Evolutionary conservation across 2,888 invertebrate species (phyloP), one percentile per base, ranked within the genome.

Genomic region (Rhopalosiphum nymphaeae): DNA sequence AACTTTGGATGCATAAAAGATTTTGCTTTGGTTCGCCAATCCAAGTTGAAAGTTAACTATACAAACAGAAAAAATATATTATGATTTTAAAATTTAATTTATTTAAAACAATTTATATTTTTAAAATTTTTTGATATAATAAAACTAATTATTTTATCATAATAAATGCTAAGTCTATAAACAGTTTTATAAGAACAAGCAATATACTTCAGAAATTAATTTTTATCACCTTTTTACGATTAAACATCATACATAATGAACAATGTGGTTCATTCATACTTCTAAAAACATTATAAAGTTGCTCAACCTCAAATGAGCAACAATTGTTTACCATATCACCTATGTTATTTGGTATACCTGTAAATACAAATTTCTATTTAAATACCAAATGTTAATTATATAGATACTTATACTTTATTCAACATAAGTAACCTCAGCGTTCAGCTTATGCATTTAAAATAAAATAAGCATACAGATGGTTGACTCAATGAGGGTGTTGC

Each of bases 261-360:
- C 97, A 97, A 95, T 97, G 96, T 0, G 97, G 97, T n/a, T 96
- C 96, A 91, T 96, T 95, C 85, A 96, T 95, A 94, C 96, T 96
- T 96, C 96, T 96, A 94, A 96, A 96, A 92, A 96, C 95, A 95
- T 97, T 97, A 95, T 96, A 97, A 0, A 96, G 95, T 95, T 96
- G 95, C 94, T 97, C 96, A 3, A 96, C 95, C 11, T 96, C 95
- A 93, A 96, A 96, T 95, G 61, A 90, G 25, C 78, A 86, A n/a
- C 88, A 42, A 56, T 94, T 95, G 78, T 95, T 87, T 86, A 7
- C 84, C 94, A 26, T 95, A 78, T 56, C 95, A 29, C 86, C 42
- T 21, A 93, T 89, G 87, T 88, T 89, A 56, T 44, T 86, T n/a
- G 94, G 42, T 89, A 92, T 53, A 86, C 93, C 91, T 90, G 67